Base-by-base conservation (phyloP, 2,113 vertebrate genomes). In the Polypterus bichir region DNA sequence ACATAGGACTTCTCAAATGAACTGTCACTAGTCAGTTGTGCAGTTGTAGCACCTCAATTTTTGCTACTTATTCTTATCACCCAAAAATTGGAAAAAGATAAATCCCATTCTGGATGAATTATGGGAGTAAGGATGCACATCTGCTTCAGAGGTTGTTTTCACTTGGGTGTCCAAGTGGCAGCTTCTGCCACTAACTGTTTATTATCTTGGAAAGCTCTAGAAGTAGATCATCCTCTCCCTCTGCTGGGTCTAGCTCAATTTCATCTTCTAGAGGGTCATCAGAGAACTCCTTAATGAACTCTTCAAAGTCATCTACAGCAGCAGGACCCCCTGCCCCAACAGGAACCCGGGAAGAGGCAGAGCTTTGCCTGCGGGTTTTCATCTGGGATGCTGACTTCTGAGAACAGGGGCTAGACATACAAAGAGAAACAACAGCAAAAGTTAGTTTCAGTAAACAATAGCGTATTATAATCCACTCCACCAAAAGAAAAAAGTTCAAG, bases 141-240 rank as follows among this genome's bases (percentile, higher is more conserved):
- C 2, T 27, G 27, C 27, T 27, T 27, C 27, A 27, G 27, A 27
- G 27, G 27, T 27, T 27, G 27, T 27, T 27, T 27, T 27, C 27
- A 27, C 27, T 27, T 27, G 27, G 27, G 27, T 27, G 46, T 27
- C 46, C 58, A 53, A 44, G 54, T 9, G 6, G 11, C 3, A 45
- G 44, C 5, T 4, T 9, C 46, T 46, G 8, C 49, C 54, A 65
- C 78, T 75, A 96, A 76, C 89, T 94, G 76, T 91, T 92, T 46
- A 95, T 97, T 93, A 98, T 96, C 68, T 97, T 89, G 0, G 93
- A 93, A 0, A 97, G 86, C 71, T 98, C 95, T 69, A 94, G 81
- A n/a, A 98, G 77, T 51, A 97, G 87, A 60, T 93, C 94, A 0
- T 97, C 95, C 69, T 94, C 93, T 7, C 90, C 91, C 3, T 95